Base-by-base conservation (phyloP, 2,797 vertebrate species). In the Hafferia zeledoni region DNA sequence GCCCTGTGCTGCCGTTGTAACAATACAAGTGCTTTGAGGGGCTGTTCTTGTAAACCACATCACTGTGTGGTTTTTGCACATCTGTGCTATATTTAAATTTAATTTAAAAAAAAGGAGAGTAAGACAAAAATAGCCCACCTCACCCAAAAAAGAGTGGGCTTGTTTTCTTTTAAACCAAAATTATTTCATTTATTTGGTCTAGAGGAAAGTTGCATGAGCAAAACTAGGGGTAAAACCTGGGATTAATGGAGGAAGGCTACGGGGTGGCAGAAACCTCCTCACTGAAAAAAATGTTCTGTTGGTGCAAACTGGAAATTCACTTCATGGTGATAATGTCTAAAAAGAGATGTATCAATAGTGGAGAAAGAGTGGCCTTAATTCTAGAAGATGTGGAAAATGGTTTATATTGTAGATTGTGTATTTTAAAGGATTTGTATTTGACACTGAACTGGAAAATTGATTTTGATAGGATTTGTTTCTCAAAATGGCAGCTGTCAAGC, bases 41-140 rank as follows among this genome's bases (percentile, higher is more conserved):
- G 44, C 87, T 83, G 1, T 81, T 93, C 65, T 81, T 95, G 89
- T 88, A 94, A 96, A 94, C 95, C 95, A 95, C 93, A 95, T 94
- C 85, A 94, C 85, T 90, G 6, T 43, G 87, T 93, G 87, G 61
- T 37, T 93, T 96, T 80, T 94, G 61, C 63, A 90, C 89, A 94
- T 94, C 89, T 96, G 91, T 78, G 61, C 70, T 90, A 5, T 55
- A 86, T 65, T 86, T 69, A 87, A 76, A 70, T 57, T 24, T 7
- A 82, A 22, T 30, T 43, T 4, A 41, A 44, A 60, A 49, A 24
- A 82, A 64, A 31, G 46, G 1, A 35, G 2, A 19, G 2, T 9
- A 18, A 7, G 7, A 5, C 11, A 52, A 57, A 30, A 41, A 79
- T 74, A 91, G 49, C 53, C 79, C 76, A 75, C 79, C 53, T 78